Evolutionary conservation across 2,113 vertebrate species (phyloP).

Genomic region (Chamaea fasciata): DNA sequence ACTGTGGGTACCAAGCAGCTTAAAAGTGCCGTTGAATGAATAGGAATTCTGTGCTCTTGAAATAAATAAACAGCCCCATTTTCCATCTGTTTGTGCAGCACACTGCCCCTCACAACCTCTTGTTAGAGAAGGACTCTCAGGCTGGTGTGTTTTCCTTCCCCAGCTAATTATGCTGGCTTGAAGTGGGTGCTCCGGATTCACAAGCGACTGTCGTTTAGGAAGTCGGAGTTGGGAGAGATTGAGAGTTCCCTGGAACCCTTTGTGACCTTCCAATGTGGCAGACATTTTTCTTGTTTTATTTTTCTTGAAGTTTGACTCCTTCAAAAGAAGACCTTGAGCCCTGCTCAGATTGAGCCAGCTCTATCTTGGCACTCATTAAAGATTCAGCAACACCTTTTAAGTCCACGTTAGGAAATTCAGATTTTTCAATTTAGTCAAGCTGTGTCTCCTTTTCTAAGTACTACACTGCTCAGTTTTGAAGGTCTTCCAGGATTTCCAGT

Average conservation of each 20-base stretch:
- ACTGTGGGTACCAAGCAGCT: neutral
- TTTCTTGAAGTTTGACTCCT: conserved; percentile 31
- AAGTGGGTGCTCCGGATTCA: conserved; percentile 13
- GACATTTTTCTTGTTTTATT: neutral
- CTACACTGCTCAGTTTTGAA: neutral
- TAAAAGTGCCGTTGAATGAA: neutral
- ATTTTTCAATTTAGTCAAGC: conserved; percentile 48
- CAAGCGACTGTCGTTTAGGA: conserved; percentile 31
- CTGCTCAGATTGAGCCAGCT: conserved; percentile 8
- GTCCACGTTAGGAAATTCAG: conserved; percentile 53
- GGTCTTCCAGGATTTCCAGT: conserved; percentile 50
- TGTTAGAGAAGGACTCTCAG: neutral
- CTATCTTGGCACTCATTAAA: conserved; percentile 15
- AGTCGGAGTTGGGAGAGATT: conserved; percentile 39
- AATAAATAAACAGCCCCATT: neutral
- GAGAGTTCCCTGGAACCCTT: neutral
- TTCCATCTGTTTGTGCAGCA: neutral
- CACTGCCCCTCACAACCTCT: neutral
- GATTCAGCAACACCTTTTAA: conserved; percentile 60
- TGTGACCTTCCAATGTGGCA: conserved; percentile 67
- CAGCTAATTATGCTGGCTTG: neutral
- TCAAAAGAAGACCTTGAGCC: conserved; percentile 60
- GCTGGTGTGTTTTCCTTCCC: neutral
- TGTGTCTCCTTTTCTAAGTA: conserved; percentile 22
- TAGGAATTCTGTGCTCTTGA: neutral